Percentiles rank a stretch among this genome's conserved stretches.
phyloP scores from a whole-genome alignment of 2,113 vertebrate species.

The Camelus bactrianus region DNA sequence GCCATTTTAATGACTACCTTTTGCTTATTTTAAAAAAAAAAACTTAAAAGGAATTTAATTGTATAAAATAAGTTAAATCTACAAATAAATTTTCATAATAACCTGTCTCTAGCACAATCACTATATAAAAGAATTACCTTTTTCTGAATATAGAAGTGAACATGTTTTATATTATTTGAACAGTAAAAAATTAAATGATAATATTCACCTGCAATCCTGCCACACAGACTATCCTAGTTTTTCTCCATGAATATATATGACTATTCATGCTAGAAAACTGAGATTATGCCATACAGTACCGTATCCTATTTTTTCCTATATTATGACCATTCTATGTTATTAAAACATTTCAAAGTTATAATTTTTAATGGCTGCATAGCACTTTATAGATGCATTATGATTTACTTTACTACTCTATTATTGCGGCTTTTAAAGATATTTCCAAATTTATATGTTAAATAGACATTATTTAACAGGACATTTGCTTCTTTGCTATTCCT shows the following conservation, averaged over 20 bases:
- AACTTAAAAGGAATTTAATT: background rate
- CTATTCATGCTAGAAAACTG: background rate
- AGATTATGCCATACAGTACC: background rate
- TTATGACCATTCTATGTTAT: background rate
- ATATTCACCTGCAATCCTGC: background rate
- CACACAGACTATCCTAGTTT: background rate
- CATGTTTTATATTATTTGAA: background rate
- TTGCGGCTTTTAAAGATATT: background rate
- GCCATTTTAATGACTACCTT: background rate
- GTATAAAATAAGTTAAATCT: background rate
- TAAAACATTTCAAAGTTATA: background rate
- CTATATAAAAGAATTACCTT: background rate
- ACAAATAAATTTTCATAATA: background rate
- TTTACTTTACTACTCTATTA: background rate
- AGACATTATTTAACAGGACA: background rate
- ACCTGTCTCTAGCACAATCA: background rate
- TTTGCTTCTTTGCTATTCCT: background rate
- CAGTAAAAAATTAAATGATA: background rate
- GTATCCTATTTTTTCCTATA: background rate
- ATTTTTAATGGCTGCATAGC: background rate
- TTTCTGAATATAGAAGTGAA: background rate
- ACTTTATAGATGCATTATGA: background rate
- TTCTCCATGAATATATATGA: background rate
- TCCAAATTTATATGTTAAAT: conserved; percentile 1
- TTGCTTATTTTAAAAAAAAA: background rate